A percentile compares a stretch with the other conserved stretches of the same genome.
These are phyloP conservation scores for Promerops cafer DNA, from an alignment of 2,113 vertebrate species.

Conservation along the genomic window DNA sequence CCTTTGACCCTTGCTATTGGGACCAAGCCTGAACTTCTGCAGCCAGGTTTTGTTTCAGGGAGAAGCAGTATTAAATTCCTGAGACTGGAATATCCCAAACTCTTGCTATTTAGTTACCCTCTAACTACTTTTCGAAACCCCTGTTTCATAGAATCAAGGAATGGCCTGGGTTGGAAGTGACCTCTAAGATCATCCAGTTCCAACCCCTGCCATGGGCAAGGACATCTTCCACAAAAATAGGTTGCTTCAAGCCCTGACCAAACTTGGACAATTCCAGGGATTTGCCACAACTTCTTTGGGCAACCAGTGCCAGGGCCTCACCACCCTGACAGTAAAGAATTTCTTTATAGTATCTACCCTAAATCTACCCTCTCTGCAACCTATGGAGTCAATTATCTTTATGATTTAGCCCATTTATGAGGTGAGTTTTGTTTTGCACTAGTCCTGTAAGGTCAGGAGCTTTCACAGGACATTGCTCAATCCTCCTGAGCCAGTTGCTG, in stretches of 20 bases:
- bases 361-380: not conserved
- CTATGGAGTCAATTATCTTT: not conserved
- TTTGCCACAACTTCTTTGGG: not conserved
- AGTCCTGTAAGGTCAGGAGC: not conserved
- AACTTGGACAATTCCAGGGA: not conserved
- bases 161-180: not conserved
- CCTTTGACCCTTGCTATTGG: not conserved
- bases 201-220: not conserved
- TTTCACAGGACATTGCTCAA: conserved; percentile 15
- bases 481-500: not conserved
- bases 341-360: not conserved
- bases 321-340: not conserved
- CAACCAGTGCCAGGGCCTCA: not conserved
- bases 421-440: not conserved
- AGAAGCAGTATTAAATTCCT: not conserved
- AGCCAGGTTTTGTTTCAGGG: not conserved
- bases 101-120: not conserved
- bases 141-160: not conserved
- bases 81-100: not conserved
- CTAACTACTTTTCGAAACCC: not conserved
- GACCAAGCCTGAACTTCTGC: not conserved
- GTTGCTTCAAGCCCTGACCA: not conserved
- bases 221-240: not conserved
- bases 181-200: not conserved
- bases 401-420: not conserved